Evolutionary conservation across 2,797 vertebrate species (phyloP), one percentile per base, ranked within the genome.

Genomic region (Synaphobranchus kaupii): DNA sequence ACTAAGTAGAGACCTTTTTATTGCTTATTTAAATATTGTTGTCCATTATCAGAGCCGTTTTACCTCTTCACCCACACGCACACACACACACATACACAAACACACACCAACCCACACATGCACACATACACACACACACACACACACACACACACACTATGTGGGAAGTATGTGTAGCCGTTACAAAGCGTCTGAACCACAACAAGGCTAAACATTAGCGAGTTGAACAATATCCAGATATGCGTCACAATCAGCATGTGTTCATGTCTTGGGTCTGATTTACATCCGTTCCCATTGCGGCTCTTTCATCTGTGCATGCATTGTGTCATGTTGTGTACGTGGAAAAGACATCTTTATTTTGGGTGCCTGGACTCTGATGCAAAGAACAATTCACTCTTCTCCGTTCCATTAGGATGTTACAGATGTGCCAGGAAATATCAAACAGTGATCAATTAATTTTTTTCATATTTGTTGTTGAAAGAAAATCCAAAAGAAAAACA

Each of bases 241-340:
- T 89, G 87, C 88, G 88, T 90, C 90, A 90, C 2, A 1, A 85
- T 82, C 71, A 90, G 87, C 90, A 91, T 89, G 89, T 88, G 90
- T 89, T 90, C 89, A 83, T 89, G 87, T 90, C 91, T 92, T 90
- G 89, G 87, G 85, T 89, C 84, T 87, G 85, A 87, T 89, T 88
- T 89, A 90, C 90, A 91, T 89, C 88, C 89, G 83, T 85, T 84
- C 78, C 56, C 82, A 44, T 80, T 84, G 83, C 83, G 83, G 85
- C 73, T 81, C 84, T 89, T 91, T 91, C 84, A 89, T 91, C 89
- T 89, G 85, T 68, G 88, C 88, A 83, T 83, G 80, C 83, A 73
- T 89, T 89, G 86, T 91, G 91, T 91, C 89, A 88, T 88, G 87
- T 91, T 84, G 88, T 83, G 88, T 86, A 90, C 91, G 89, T 90